Evolutionary conservation across 2,113 vertebrate species (phyloP).

Genomic region (Eublepharis macularius): DNA sequence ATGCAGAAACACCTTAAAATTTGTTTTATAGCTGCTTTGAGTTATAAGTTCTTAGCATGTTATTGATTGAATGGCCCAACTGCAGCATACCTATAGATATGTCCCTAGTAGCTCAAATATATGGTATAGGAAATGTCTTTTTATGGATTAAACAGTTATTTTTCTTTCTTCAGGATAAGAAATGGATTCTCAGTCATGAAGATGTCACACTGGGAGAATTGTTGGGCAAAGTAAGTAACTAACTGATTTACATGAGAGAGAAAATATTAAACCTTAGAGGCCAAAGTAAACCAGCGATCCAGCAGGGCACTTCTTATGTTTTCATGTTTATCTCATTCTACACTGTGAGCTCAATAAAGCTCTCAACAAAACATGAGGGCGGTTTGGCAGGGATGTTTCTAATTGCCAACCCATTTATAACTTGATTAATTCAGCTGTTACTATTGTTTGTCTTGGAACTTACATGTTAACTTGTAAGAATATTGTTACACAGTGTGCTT

Average conservation of each 20-base stretch:
- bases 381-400: too few species aligned
- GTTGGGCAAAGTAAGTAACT: slow-evolving; percentile 88
- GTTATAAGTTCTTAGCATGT: slow-evolving; percentile 11
- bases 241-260: slow-evolving; percentile 33
- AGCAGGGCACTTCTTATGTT: too few species aligned
- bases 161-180: slow-evolving; percentile 86
- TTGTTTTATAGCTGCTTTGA: slow-evolving; percentile 28
- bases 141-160: slow-evolving; percentile 19
- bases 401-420: too few species aligned
- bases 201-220: slow-evolving; percentile 91
- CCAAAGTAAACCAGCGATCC: not conserved
- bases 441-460: too few species aligned
- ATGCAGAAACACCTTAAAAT: slow-evolving; percentile 25
- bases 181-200: slow-evolving; percentile 97
- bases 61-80: slow-evolving; percentile 22
- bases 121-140: slow-evolving; percentile 24
- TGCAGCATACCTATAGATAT: slow-evolving; percentile 21
- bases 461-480: not conserved
- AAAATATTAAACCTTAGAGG: not conserved
- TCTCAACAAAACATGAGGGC: too few species aligned
- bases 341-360: too few species aligned
- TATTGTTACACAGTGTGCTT: not conserved
- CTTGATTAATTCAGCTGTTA: too few species aligned
- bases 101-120: slow-evolving; percentile 4
- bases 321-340: too few species aligned